Evolutionary conservation across 2,888 invertebrate genomes (phyloP), one percentile per base, ranked within the genome.

Genomic region (Calliopum simillimum): DNA sequence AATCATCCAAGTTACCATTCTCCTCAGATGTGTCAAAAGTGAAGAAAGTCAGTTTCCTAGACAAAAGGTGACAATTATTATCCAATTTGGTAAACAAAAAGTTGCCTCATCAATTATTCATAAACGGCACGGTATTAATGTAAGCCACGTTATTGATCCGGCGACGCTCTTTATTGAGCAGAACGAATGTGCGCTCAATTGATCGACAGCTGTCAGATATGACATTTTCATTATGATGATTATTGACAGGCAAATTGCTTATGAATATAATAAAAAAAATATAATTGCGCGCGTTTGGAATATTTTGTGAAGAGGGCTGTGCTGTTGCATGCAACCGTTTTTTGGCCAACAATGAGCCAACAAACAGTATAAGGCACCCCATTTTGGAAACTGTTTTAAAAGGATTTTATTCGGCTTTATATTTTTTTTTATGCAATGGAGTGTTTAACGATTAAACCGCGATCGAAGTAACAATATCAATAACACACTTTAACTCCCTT

Each of bases 171-270:
- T 49, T 12, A 43, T 14, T 8, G 33, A 16, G 55, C 4, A 63
- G 53, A 49, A 53, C 46, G 63, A 66, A 58, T 68, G 61, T 44
- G 43, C 53, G 44, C 23, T 55, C 65, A n/a, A 56, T 25, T 79
- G 82, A 83, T 83, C 81, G 82, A 83, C 82, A 82, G 84, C 81
- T 83, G 81, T 79, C 81, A 82, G 76, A 77, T 78, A 79, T 79
- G 79, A 79, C 80, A 80, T 79, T 81, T 80, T 75, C 77, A 79
- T 81, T 78, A 66, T 46, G 12, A 33, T 33, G 33, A 33, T 62
- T 63, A 73, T 71, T 71, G 74, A 69, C 67, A 61, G 47, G 66
- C 71, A 74, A 74, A 66, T 66, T 66, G 65, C 55, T 66, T 23
- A 67, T 67, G 56, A 58, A 67, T 67, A 67, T 16, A 23, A 62